Percentiles rank a stretch among this genome's conserved stretches.
phyloP scores from a whole-genome alignment of 2,888 invertebrate species.

The Formica aserva region DNA sequence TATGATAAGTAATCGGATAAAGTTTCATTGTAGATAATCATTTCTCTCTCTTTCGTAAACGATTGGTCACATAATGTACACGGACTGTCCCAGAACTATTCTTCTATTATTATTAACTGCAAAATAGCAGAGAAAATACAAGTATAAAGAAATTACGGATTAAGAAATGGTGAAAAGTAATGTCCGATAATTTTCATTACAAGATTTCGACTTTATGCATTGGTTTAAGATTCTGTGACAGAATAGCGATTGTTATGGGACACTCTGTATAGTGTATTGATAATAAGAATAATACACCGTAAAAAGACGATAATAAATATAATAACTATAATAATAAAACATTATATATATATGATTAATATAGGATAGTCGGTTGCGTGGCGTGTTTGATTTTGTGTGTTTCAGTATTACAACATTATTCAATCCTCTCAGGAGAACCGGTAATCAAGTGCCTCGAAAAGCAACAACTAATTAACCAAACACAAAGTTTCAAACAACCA shows the following conservation, averaged over 20 bases:
- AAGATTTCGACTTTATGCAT: neutral
- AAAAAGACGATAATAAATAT: slow-evolving; percentile 59
- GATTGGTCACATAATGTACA: slow-evolving; percentile 23
- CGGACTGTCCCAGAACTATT: slow-evolving; percentile 19
- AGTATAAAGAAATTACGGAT: neutral
- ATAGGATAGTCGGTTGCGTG: slow-evolving; percentile 67
- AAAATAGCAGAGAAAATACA: neutral
- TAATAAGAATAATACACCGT: slow-evolving; percentile 63
- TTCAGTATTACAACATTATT: slow-evolving; percentile 39
- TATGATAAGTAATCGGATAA: slow-evolving; percentile 67
- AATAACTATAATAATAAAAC: slow-evolving; percentile 67
- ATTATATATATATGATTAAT: slow-evolving; percentile 63
- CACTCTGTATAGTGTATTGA: slow-evolving; percentile 38
- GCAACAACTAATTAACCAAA: slow-evolving; percentile 72
- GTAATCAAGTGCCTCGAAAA: slow-evolving; percentile 18
- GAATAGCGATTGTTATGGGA: slow-evolving; percentile 21
- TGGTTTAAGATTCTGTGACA: neutral
- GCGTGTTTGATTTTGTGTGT: slow-evolving; percentile 67
- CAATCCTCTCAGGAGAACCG: slow-evolving; percentile 45
- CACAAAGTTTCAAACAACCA: slow-evolving; percentile 73
- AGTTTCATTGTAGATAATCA: slow-evolving; percentile 62
- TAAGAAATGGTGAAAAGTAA: neutral
- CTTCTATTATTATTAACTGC: neutral
- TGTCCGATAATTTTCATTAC: neutral
- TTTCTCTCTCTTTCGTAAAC: slow-evolving; percentile 47